These are phyloP conservation scores for Drosophila erecta DNA, from an alignment of 1,140 invertebrate genomes.

Conservation along the genomic window DNA sequence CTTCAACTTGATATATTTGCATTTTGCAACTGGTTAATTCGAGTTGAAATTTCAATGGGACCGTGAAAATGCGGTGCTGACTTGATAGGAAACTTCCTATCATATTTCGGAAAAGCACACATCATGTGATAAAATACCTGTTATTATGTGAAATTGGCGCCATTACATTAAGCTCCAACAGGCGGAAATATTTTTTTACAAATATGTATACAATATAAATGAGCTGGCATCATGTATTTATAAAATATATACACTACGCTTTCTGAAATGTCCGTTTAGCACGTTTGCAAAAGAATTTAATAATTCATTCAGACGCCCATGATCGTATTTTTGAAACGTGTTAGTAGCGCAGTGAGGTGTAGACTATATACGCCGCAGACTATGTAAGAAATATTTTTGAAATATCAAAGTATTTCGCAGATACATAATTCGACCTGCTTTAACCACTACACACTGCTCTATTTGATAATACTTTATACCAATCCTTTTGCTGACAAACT, in stretches of 20 bases:
- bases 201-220: neutral
- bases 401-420: neutral
- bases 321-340: constrained; percentile 2
- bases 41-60: neutral
- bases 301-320: neutral
- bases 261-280: neutral
- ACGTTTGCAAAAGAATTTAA: constrained; percentile 12
- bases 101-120: neutral
- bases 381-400: neutral
- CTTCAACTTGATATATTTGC: constrained; percentile 22
- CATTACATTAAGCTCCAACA: no score
- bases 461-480: no score
- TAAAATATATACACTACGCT: neutral
- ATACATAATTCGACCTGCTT: neutral
- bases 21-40: constrained; percentile 9
- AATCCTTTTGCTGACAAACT: neutral
- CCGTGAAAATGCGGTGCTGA: neutral
- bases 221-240: neutral
- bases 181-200: no score
- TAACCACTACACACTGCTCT: no score
- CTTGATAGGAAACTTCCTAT: constrained; percentile 4
- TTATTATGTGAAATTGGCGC: neutral
- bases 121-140: neutral
- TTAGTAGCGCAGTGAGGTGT: neutral
- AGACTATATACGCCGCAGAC: constrained; percentile 1